Evolutionary conservation across 2,888 invertebrate genomes (phyloP).

Genomic region (Anodontia alba): DNA sequence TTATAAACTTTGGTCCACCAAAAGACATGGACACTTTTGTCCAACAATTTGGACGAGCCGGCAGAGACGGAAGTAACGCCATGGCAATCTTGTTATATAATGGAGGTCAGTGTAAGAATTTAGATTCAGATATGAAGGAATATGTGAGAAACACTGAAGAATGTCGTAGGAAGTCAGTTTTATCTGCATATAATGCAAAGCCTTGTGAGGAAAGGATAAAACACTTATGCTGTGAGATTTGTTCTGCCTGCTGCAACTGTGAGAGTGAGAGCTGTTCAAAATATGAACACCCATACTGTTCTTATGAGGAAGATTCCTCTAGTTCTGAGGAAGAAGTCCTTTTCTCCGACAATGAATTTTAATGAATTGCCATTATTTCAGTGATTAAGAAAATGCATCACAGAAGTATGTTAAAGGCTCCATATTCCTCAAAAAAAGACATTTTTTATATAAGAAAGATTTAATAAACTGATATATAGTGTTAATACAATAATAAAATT

Average conservation of each 20-base stretch:
- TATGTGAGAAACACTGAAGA: slow-evolving; percentile 12
- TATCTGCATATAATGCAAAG: slow-evolving; percentile 9
- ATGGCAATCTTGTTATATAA: slow-evolving; percentile 39
- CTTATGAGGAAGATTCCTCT: slow-evolving; percentile 3
- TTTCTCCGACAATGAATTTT: background rate
- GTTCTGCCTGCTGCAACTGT: slow-evolving; percentile 13
- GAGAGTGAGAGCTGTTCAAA: slow-evolving; percentile 5
- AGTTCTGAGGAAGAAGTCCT: background rate
- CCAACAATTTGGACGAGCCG: slow-evolving; percentile 50
- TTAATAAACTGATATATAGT: too few relatives aligned
- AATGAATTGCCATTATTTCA: too few relatives aligned
- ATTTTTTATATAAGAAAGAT: too few relatives aligned
- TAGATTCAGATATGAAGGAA: slow-evolving; percentile 28
- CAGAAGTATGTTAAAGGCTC: too few relatives aligned
- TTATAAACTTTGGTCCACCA: slow-evolving; percentile 47
- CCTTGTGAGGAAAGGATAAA: background rate
- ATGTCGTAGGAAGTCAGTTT: slow-evolving; percentile 29
- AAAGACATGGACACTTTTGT: slow-evolving; percentile 55
- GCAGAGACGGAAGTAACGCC: slow-evolving; percentile 37
- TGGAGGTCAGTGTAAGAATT: slow-evolving; percentile 26
- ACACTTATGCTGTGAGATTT: slow-evolving; percentile 34
- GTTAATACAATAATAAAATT: too few relatives aligned
- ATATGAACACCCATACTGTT: slow-evolving; percentile 10
- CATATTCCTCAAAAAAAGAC: too few relatives aligned
- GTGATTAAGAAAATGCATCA: too few relatives aligned